Base-by-base conservation (phyloP, 2,113 vertebrate species). In the Aramus guarauna region DNA sequence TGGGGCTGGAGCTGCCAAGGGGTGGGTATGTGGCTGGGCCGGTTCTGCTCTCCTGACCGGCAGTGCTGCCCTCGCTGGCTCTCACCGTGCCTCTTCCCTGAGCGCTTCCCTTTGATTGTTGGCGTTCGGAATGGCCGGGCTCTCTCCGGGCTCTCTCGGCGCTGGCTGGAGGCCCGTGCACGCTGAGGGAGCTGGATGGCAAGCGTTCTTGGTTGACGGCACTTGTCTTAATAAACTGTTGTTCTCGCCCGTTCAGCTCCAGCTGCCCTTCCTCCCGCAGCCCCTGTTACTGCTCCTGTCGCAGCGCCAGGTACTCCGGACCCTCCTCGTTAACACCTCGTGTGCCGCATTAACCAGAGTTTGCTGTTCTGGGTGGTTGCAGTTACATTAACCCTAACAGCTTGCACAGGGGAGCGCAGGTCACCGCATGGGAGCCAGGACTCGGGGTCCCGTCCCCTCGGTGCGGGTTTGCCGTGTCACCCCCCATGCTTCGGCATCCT, bases 231-330 rank as follows among this genome's bases (percentile, higher is more conserved):
- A 91, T 22, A 12, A 91, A 36, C 19, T 75, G 2, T 88, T 79
- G 50, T 94, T 95, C 81, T 96, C 41, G 6, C 81, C 76, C 0
- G 24, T 93, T 64, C 91, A 94, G 95, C 88, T 97, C 62, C 96
- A 45, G 89, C 87, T 59, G 50, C 72, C 63, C 73, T 93, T 75
- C 32, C 72, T 75, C 74, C 83, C 15, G 36, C 95, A 66, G 90
- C 89, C 80, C 93, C 85, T 7, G 71, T 53, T 78, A 24, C 92
- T 72, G 67, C 89, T 71, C 75, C 92, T 27, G 63, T 41, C 16
- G 22, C 81, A 63, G 82, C 30, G 15, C 68, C 96, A 97, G 96
- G 97, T 97, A 97, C 92, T 88, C 22, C 9, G 15, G 34, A 15
- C 53, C 48, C 34, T 55, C 43, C 79, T 63, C 6, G 3, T 55